Evolutionary conservation across 2,113 vertebrate species (phyloP).

Genomic region (Rhodinocichla rosea): DNA sequence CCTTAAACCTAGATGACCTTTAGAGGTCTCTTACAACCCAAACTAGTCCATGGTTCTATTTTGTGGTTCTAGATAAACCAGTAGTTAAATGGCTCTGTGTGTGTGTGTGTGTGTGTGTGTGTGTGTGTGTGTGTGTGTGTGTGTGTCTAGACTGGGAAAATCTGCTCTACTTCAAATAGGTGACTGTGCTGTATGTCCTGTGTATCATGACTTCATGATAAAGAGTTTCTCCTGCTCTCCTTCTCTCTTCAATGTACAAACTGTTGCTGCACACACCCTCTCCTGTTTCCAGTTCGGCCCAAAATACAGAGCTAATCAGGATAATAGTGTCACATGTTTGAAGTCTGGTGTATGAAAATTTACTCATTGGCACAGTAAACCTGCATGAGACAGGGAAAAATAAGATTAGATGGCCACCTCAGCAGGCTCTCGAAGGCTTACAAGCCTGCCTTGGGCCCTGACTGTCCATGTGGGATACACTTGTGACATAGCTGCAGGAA

Average conservation of each 20-base stretch:
- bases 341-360: not conserved
- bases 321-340: not conserved
- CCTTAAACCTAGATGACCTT: not conserved
- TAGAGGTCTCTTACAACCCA: not conserved
- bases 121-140: not conserved
- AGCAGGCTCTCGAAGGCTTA: not conserved
- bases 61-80: not conserved
- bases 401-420: not conserved
- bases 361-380: not conserved
- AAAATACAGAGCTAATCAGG: not conserved
- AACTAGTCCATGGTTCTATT: not conserved
- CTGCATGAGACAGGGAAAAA: not conserved
- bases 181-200: not conserved
- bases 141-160: not conserved
- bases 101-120: not conserved
- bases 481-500: not conserved
- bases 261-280: not conserved
- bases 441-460: rapidly evolving
- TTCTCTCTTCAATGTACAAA: not conserved
- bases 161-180: not conserved
- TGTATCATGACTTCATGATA: not conserved
- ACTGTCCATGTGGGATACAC: rapidly evolving
- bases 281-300: not conserved
- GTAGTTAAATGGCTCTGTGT: not conserved
- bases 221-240: not conserved